Evolutionary conservation across 2,888 invertebrate genomes (phyloP), one percentile per base, ranked within the genome.

Genomic region (Apamea sordens): DNA sequence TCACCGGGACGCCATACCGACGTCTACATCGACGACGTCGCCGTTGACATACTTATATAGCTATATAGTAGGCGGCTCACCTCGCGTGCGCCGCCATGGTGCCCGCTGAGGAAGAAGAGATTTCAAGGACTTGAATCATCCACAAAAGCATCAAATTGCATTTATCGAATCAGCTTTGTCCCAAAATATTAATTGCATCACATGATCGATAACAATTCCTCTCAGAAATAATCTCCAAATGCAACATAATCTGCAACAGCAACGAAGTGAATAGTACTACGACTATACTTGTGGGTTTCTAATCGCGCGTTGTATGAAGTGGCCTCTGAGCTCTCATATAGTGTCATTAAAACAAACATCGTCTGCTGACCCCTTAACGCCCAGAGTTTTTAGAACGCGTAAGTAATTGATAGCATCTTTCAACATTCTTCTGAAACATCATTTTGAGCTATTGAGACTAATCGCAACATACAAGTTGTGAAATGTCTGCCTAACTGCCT

Each of bases 331-430:
- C 6, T 65, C 41, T 44, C 13, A 15, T 65, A 41, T 32, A 28
- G 36, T 47, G 36, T 64, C 56, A 71, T 76, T 64, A 68, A 68
- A 84, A 71, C 41, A 50, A 80, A 64, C 64, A 36, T 11, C 36
- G 61, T 80, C 77, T 74, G 64, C 47, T 72, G 65, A 72, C 74
- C 85, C 64, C 79, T 61, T 71, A 74, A 74, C 53, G n/a, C 64
- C n/a, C 61, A 32, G 21, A 74, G 21, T 67, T 53, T 74, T 56
- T 76, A 72, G 74, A 63, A 79, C 78, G 74, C 77, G 65, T 77
- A 85, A 84, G 65, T 77, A 85, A 84, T 77, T 77, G 75, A 85
- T 70, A 59, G 56, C 47, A 71, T 63, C 61, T 75, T 80, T 77
- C 85, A 75, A 56, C 41, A 84, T 71, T 73, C 13, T n/a, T 69